A percentile compares a stretch with the other conserved stretches of the same genome.
These are phyloP conservation scores for Lerista edwardsae DNA, from an alignment of 2,797 vertebrate genomes.

Conservation along the genomic window DNA sequence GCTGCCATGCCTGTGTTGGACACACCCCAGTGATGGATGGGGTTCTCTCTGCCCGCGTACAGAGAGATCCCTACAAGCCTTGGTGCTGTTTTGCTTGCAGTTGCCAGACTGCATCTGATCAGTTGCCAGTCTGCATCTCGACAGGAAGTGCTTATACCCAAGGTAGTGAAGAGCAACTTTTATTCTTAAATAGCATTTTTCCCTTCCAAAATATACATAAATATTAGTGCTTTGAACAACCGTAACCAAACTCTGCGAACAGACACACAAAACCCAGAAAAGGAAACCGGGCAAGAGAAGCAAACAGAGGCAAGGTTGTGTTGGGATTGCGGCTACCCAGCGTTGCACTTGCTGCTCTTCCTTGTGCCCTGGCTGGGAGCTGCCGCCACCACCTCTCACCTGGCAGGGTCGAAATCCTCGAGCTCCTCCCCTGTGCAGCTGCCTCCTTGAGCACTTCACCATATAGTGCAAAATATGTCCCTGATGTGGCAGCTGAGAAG, in stretches of 20 bases:
- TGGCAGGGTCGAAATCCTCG: neutral
- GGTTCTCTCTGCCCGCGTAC: neutral
- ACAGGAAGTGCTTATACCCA: neutral
- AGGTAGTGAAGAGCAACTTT: slow-evolving; percentile 9
- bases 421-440: neutral
- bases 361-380: neutral
- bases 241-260: neutral
- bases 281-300: neutral
- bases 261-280: neutral
- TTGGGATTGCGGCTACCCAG: neutral
- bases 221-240: slow-evolving; percentile 13
- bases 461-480: too few species aligned
- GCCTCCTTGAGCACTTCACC: too few species aligned
- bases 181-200: slow-evolving; percentile 37
- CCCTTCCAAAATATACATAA: slow-evolving; percentile 39
- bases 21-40: neutral
- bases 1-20: neutral
- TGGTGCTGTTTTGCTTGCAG: too few species aligned
- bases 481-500: too few species aligned
- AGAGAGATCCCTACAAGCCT: too few species aligned
- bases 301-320: neutral
- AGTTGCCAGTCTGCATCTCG: neutral
- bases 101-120: too few species aligned
- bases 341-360: neutral
- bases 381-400: neutral